These are phyloP conservation scores for Micropoecilia bifurca DNA, from an alignment of 2,797 vertebrate species.

Conservation along the genomic window DNA sequence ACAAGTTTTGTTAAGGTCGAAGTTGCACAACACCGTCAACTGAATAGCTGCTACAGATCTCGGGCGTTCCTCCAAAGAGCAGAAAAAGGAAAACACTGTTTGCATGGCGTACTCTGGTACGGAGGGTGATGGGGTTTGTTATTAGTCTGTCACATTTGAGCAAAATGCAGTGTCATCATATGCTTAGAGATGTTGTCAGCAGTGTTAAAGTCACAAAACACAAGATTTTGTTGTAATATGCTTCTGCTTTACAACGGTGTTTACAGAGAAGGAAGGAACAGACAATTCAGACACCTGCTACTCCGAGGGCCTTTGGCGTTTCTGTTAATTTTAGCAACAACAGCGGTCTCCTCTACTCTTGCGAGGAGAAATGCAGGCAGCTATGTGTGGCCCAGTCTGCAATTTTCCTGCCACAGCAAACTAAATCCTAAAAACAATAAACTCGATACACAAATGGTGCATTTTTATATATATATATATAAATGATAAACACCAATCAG, in stretches of 20 bases:
- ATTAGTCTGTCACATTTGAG: background rate
- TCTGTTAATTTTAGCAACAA: background rate
- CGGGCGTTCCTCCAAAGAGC: background rate
- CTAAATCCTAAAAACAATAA: slow-evolving; percentile 1
- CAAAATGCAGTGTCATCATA: background rate
- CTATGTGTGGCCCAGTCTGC: background rate
- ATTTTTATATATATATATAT: background rate
- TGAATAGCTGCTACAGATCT: background rate
- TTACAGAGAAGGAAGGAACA: background rate
- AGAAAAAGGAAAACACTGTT: background rate
- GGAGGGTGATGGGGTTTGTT: background rate
- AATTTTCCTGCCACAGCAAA: background rate
- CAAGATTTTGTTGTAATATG: too few species aligned
- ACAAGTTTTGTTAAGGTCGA: background rate
- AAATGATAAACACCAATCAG: background rate
- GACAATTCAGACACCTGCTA: background rate
- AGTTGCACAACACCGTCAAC: background rate
- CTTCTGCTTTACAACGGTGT: background rate
- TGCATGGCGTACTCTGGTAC: background rate
- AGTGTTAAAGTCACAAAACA: background rate
- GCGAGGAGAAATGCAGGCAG: background rate
- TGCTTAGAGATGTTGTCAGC: background rate
- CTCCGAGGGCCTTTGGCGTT: background rate
- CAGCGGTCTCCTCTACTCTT: background rate
- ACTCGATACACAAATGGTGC: background rate